A percentile compares a stretch with the other conserved stretches of the same genome.
Evolutionary conservation across 2,797 vertebrate genomes (phyloP).

Genomic region (Pangasius mekongensis): DNA sequence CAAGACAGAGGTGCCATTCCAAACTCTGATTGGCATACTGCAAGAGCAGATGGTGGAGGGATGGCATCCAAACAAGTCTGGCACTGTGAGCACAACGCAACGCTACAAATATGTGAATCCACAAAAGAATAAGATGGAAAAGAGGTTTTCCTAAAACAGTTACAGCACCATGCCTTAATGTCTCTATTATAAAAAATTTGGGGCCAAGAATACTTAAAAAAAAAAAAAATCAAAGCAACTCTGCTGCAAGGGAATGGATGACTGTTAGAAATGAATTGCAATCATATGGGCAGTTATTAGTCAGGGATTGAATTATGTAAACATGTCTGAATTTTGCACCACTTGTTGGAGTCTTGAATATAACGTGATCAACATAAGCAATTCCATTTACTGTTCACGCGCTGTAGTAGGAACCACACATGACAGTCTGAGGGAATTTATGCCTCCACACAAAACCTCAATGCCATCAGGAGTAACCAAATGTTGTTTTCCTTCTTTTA

Average conservation of each 20-base stretch:
- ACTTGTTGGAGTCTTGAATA: slow-evolving; percentile 35
- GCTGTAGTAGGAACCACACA: slow-evolving; percentile 55
- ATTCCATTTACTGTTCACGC: slow-evolving; percentile 53
- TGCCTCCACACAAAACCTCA: slow-evolving; percentile 70
- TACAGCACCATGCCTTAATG: slow-evolving; percentile 8
- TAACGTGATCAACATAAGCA: slow-evolving; percentile 40
- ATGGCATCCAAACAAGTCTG: slow-evolving; percentile 68
- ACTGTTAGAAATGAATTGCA: slow-evolving; percentile 9
- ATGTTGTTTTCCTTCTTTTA: slow-evolving; percentile 68
- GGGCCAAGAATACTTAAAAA: neutral
- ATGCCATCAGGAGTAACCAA: slow-evolving; percentile 70
- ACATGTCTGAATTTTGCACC: slow-evolving; percentile 10
- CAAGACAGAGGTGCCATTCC: slow-evolving; percentile 58
- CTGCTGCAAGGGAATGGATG: neutral
- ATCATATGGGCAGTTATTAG: slow-evolving; percentile 16
- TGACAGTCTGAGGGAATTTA: slow-evolving; percentile 30
- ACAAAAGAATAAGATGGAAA: slow-evolving; percentile 40
- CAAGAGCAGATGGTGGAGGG: slow-evolving; percentile 72
- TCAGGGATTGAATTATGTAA: slow-evolving; percentile 1
- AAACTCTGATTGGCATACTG: slow-evolving; percentile 63
- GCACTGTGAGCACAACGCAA: slow-evolving; percentile 55
- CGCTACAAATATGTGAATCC: slow-evolving; percentile 53
- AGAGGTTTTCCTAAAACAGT: slow-evolving; percentile 28
- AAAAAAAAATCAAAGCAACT: neutral
- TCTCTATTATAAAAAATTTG: slow-evolving; percentile 3